phyloP scores from a whole-genome alignment of 2,797 vertebrate species.

The Crypturellus tataupa region DNA sequence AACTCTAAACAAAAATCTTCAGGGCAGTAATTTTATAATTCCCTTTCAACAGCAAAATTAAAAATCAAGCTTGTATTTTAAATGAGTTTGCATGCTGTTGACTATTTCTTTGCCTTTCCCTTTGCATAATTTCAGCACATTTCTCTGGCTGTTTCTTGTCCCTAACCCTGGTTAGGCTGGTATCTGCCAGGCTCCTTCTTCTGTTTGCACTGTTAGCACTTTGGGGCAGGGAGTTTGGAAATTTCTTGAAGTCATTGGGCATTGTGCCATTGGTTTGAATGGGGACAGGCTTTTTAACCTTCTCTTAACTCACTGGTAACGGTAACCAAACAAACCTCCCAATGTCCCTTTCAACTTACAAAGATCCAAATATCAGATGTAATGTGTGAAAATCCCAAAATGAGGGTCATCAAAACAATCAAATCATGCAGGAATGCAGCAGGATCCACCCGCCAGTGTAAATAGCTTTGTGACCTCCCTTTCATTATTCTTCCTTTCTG shows the following conservation, averaged over 20 bases:
- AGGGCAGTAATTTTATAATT: not conserved
- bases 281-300: slow-evolving; percentile 32
- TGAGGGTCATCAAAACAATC: slow-evolving; percentile 68
- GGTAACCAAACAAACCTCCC: slow-evolving; percentile 51
- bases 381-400: slow-evolving; percentile 66
- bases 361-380: slow-evolving; percentile 61
- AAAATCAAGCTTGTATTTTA: slow-evolving; percentile 2
- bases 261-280: slow-evolving; percentile 14
- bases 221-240: slow-evolving; percentile 23
- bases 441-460: slow-evolving; percentile 67
- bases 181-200: not conserved
- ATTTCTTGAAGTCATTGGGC: slow-evolving; percentile 27
- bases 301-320: slow-evolving; percentile 33
- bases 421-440: slow-evolving; percentile 65
- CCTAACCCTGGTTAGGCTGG: not conserved
- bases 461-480: slow-evolving; percentile 66
- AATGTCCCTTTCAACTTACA: slow-evolving; percentile 54
- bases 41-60: not conserved
- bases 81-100: not conserved
- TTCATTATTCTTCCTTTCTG: slow-evolving; percentile 66
- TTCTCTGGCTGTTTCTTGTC: not conserved
- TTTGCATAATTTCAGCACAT: not conserved
- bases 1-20: slow-evolving; percentile 1
- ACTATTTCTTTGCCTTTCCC: not conserved
- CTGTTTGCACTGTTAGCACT: slow-evolving; percentile 15